Percentiles rank a stretch among this genome's conserved stretches.
Evolutionary conservation across 2,888 invertebrate genomes (phyloP).

Genomic region (Hipparchia semele): DNA sequence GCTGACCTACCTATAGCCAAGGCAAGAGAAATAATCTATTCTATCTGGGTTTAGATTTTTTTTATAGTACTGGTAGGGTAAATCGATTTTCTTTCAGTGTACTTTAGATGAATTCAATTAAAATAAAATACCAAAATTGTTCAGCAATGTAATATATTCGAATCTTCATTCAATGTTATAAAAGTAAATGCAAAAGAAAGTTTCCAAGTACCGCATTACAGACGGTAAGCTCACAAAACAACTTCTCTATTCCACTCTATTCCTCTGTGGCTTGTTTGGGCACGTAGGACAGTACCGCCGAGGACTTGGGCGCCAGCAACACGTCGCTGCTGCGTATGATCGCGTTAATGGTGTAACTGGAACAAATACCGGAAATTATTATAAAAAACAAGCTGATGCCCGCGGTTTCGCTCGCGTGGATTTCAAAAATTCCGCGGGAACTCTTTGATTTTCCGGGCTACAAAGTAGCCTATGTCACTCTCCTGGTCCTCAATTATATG

Average conservation of each 20-base stretch:
- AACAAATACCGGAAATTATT: slow-evolving; percentile 47
- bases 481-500: too few species aligned
- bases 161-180: slow-evolving; percentile 39
- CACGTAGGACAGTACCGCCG: slow-evolving; percentile 87
- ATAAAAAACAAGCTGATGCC: neutral
- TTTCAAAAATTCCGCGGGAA: too few species aligned
- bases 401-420: too few species aligned
- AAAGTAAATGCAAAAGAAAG: slow-evolving; percentile 53
- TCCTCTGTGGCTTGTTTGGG: slow-evolving; percentile 70
- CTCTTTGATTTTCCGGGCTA: too few species aligned
- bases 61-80: too few species aligned
- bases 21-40: too few species aligned
- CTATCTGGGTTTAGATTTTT: too few species aligned
- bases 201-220: slow-evolving; percentile 35
- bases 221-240: slow-evolving; percentile 28
- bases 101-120: neutral
- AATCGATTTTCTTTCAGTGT: too few species aligned
- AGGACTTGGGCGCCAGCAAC: slow-evolving; percentile 84
- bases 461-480: too few species aligned
- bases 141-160: slow-evolving; percentile 20
- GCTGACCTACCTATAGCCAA: too few species aligned
- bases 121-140: neutral
- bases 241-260: slow-evolving; percentile 39
- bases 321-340: slow-evolving; percentile 76
- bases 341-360: slow-evolving; percentile 78